Evolutionary conservation across 2,888 invertebrate species (phyloP).

Genomic region (Esperia sulphurella): DNA sequence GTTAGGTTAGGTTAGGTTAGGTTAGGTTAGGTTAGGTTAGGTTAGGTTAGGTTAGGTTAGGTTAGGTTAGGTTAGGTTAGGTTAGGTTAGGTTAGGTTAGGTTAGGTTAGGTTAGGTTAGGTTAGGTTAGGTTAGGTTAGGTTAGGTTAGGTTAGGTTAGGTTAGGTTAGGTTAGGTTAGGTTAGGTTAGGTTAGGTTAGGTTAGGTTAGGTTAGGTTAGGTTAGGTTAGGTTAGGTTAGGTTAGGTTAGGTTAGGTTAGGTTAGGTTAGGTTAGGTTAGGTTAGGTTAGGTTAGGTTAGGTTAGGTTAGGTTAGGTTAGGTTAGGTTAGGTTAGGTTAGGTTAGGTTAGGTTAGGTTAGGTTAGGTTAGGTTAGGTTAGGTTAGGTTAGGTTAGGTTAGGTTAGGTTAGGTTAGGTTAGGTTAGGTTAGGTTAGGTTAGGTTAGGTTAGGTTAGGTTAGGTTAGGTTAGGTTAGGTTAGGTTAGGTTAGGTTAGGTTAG

Average conservation of each 20-base stretch:
- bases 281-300: conserved; percentile 23
- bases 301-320: conserved; percentile 28
- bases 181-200: conserved; percentile 11
- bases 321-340: conserved; percentile 27
- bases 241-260: conserved; percentile 24
- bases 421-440: conserved; percentile 24
- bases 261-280: conserved; percentile 20
- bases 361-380: conserved; percentile 21
- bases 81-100: conserved; percentile 9
- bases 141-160: conserved; percentile 10
- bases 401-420: conserved; percentile 22
- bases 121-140: conserved; percentile 10
- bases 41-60: conserved; percentile 16
- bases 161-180: conserved; percentile 10
- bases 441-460: conserved; percentile 20
- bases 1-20: conserved; percentile 21
- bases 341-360: conserved; percentile 27
- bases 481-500: conserved; percentile 18
- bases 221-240: conserved; percentile 16
- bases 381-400: conserved; percentile 24
- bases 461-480: conserved; percentile 17
- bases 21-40: conserved; percentile 20
- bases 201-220: conserved; percentile 19
- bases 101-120: conserved; percentile 9
- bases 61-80: conserved; percentile 13